Base-by-base conservation (phyloP, 2,797 vertebrate genomes). In the Basileuterus tristriatus region DNA sequence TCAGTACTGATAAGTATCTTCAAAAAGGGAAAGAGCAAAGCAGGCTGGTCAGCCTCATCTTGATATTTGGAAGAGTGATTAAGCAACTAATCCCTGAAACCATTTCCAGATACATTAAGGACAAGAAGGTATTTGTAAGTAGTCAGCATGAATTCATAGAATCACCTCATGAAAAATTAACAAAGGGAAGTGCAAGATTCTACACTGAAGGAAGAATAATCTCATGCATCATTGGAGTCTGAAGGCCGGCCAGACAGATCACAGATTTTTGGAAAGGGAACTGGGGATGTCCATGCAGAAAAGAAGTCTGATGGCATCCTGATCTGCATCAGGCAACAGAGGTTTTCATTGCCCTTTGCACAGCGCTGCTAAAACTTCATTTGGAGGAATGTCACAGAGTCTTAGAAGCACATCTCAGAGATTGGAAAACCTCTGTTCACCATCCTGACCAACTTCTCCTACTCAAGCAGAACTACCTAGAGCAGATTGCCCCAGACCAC, bases 171-270 rank as follows among this genome's bases (percentile, higher is more conserved):
- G 18, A 52, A 53, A 47, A 36, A 5, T 36, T 26, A 68, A 41
- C 13, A 32, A 43, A 55, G 10, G 5, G 15, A 75, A 68, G 10
- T 16, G 5, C 11, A 36, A 74, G 34, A 34, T 27, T 68, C 10
- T 36, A 15, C 11, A 7, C 12, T 55, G 47, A 74, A 56, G 30
- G 8, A 60, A 16, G 11, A 74, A 77, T 64, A 64, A 50, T 34
- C 36, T 36, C 18, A 15, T 29, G 13, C 1, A n/a, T 41, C 18
- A 4, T 30, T 44, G 22, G 20, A 22, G 17, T 34, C 15, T 41
- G 55, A 9, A 6, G 46, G 3, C 13, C 0, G 0, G 7, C 21
- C 55, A 69, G 27, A 5, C 34, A 41, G 41, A 64, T 50, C 32
- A 41, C 7, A 64, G 13, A 34, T 50, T 69, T 85, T 34, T 24